Percentiles rank a stretch among this genome's conserved stretches.
Conservation (phyloP, 2,113 vertebrate genomes). For the Crotalus viridis region DNA sequence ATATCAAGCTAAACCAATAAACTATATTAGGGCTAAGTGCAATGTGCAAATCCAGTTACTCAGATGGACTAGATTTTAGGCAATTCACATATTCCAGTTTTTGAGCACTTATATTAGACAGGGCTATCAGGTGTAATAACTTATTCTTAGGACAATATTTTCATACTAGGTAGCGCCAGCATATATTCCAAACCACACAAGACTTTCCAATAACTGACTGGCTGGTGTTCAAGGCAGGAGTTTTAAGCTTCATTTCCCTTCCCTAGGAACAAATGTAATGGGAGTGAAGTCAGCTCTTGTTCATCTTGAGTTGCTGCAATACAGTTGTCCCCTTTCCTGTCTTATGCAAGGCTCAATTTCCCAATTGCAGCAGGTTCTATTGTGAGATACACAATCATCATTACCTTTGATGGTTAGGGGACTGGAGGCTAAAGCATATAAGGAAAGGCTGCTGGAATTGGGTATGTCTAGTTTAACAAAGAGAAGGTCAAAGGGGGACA, state of each 20-base stretch:
- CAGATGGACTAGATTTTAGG: neutral
- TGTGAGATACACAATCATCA: neutral
- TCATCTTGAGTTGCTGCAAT: slow-evolving; percentile 3
- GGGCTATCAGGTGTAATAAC: neutral
- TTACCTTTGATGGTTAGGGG: neutral
- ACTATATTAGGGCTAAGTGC: neutral
- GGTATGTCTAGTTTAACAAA: no score
- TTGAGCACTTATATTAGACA: neutral
- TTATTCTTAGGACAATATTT: neutral
- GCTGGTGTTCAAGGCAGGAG: slow-evolving; percentile 1
- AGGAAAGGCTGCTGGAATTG: no score
- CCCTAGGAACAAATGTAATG: neutral
- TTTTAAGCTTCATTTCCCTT: neutral
- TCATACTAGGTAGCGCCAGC: neutral
- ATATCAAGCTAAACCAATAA: neutral
- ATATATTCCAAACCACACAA: neutral
- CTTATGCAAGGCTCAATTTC: slow-evolving; percentile 3
- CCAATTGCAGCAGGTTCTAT: neutral
- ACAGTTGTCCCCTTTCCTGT: slow-evolving; percentile 6
- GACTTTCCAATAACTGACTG: neutral
- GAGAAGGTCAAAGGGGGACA: no score
- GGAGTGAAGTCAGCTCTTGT: slow-evolving; percentile 6
- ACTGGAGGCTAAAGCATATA: no score
- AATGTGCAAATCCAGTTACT: neutral
- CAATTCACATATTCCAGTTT: neutral